phyloP scores from a whole-genome alignment of 2,113 vertebrate species.

The Anolis sagrei region DNA sequence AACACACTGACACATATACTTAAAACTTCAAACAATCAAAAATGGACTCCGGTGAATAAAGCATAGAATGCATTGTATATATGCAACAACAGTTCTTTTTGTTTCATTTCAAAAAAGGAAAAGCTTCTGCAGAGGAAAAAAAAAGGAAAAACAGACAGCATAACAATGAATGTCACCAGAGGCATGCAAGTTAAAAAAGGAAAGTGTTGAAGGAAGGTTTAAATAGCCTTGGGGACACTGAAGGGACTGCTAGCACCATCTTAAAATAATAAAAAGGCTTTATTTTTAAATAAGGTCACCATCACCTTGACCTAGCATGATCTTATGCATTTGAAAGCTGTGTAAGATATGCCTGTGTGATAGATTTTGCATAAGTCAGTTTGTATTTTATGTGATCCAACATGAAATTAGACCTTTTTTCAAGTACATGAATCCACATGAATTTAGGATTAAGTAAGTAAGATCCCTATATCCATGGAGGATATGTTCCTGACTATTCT shows the following conservation, averaged over 20 bases:
- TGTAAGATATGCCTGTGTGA: background rate
- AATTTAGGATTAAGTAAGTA: too few relatives aligned
- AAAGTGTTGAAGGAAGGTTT: background rate
- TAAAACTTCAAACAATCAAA: background rate
- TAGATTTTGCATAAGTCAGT: too few relatives aligned
- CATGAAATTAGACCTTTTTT: too few relatives aligned
- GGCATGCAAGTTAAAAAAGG: slow-evolving; percentile 9
- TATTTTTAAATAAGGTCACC: background rate
- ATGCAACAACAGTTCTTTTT: background rate
- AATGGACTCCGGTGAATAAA: background rate
- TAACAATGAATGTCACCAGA: slow-evolving; percentile 8
- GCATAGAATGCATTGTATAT: background rate
- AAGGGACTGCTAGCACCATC: background rate
- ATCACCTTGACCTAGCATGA: slow-evolving; percentile 13
- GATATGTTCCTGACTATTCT: too few relatives aligned
- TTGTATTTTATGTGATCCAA: too few relatives aligned
- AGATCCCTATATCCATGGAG: too few relatives aligned
- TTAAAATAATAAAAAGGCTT: background rate
- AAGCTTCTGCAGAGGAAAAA: background rate
- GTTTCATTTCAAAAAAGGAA: background rate
- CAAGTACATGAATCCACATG: too few relatives aligned
- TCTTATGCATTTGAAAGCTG: background rate
- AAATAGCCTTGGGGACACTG: background rate
- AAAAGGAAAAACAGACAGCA: background rate
- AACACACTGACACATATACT: background rate